phyloP scores from a whole-genome alignment of 2,888 invertebrate species.

The Zaprionus obscuricornis region DNA sequence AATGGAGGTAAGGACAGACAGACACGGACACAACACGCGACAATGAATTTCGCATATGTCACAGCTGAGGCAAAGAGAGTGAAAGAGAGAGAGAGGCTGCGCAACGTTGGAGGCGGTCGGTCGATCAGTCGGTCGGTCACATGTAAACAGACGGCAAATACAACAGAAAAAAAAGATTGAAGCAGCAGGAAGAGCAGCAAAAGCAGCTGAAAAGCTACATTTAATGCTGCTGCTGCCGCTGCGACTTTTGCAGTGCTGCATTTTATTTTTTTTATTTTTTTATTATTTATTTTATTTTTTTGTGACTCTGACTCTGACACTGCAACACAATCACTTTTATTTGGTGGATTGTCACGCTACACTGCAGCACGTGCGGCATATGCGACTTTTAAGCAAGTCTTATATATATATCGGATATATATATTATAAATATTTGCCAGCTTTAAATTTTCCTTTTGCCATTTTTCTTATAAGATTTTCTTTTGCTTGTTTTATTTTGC shows the following conservation, averaged over 20 bases:
- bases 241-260: slow-evolving; percentile 15
- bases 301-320: slow-evolving; percentile 47
- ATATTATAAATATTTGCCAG: not conserved
- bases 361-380: not conserved
- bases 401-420: not conserved
- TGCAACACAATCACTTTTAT: slow-evolving; percentile 69
- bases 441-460: no score
- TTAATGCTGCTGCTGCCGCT: slow-evolving; percentile 49
- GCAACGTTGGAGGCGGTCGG: slow-evolving; percentile 24
- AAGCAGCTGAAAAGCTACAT: slow-evolving; percentile 64
- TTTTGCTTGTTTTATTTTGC: no score
- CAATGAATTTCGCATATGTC: slow-evolving; percentile 81
- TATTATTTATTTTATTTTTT: slow-evolving; percentile 29
- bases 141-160: slow-evolving; percentile 60
- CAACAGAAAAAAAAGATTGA: no score
- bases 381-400: not conserved
- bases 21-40: slow-evolving; percentile 68
- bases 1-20: slow-evolving; percentile 8
- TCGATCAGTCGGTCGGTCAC: slow-evolving; percentile 29
- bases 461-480: no score
- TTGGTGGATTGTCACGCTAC: slow-evolving; percentile 67
- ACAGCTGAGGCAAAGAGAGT: slow-evolving; percentile 42
- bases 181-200: slow-evolving; percentile 21
- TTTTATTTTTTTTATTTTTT: slow-evolving; percentile 24
- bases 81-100: slow-evolving; percentile 26